phyloP scores from a whole-genome alignment of 2,888 invertebrate species.

The Eulithis prunata region DNA sequence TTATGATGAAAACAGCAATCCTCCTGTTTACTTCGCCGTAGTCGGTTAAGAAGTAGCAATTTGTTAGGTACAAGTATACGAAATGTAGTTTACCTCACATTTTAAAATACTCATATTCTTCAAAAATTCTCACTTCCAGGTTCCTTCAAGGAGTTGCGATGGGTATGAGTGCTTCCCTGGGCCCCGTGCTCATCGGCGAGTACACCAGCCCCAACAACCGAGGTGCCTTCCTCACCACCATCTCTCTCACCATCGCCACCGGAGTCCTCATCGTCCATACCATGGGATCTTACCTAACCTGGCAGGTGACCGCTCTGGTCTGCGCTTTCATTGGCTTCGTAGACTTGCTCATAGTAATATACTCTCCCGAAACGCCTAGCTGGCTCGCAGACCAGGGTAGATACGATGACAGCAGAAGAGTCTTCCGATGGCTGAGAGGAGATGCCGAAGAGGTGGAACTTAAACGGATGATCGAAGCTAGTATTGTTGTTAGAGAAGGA shows the following conservation, averaged over 20 bases:
- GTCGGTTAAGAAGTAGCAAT: no score
- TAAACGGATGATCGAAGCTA: conserved; percentile 61
- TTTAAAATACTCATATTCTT: no score
- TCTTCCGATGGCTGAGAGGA: conserved; percentile 82
- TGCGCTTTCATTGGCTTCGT: conserved; percentile 66
- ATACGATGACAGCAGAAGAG: conserved; percentile 74
- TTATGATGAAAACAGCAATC: no score
- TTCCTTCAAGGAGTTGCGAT: conserved; percentile 63
- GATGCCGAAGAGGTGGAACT: conserved; percentile 61
- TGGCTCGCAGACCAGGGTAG: conserved; percentile 83
- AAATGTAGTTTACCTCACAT: no score
- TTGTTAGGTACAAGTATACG: no score
- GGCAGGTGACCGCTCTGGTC: conserved; percentile 77
- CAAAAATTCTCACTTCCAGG: conserved; percentile 48
- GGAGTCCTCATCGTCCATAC: conserved; percentile 83
- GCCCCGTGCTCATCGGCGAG: conserved; percentile 76
- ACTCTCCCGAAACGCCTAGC: conserved; percentile 84
- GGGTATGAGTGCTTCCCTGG: conserved; percentile 70
- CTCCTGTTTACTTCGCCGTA: no score
- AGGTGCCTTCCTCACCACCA: conserved; percentile 81
- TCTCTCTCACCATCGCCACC: conserved; percentile 79
- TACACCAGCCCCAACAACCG: conserved; percentile 79
- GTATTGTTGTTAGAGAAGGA: conserved; percentile 53
- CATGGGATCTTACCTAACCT: conserved; percentile 82
- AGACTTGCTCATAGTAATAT: conserved; percentile 62